Conservation (phyloP, 1,140 invertebrate species). For the Armadillidium nasatum region DNA sequence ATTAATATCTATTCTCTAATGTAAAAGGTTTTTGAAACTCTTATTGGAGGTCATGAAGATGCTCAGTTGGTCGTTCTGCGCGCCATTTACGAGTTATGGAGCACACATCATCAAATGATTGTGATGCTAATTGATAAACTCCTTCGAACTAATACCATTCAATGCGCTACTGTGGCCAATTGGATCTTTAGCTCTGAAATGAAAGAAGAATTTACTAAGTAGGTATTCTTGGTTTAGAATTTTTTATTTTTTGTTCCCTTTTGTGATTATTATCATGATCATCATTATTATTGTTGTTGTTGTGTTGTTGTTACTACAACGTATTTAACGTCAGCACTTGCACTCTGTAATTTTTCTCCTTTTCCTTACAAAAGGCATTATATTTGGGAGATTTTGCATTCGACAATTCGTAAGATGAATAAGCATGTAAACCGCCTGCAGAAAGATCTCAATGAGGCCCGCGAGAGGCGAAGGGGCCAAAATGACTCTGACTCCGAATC, state of each 20-base stretch:
- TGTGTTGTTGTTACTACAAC: too few relatives aligned
- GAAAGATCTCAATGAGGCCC: conserved; percentile 76
- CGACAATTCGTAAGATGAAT: conserved; percentile 94
- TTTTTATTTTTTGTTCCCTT: too few relatives aligned
- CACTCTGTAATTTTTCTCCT: too few relatives aligned
- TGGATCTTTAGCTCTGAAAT: conserved; percentile 99
- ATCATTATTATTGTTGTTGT: too few relatives aligned
- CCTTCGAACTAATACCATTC: conserved; percentile 93
- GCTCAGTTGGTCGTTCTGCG: conserved; percentile 90
- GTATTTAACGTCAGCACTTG: too few relatives aligned
- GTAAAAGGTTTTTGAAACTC: conserved; percentile 68
- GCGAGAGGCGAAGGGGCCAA: conserved; percentile 62
- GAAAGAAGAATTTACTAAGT: conserved; percentile 86
- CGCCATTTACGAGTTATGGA: conserved; percentile 92
- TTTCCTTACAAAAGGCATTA: conserved; percentile 60
- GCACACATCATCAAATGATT: conserved; percentile 92
- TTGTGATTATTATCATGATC: background rate
- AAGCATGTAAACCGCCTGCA: conserved; percentile 85
- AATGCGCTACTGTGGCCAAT: conserved; percentile 92
- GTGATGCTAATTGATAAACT: conserved; percentile 93
- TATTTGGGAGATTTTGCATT: conserved; percentile 95
- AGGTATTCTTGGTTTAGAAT: conserved; percentile 47
- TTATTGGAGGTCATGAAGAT: conserved; percentile 61
- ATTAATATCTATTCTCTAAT: too few relatives aligned
- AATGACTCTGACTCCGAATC: conserved; percentile 50